Evolutionary conservation across 2,113 vertebrate genomes (phyloP), one percentile per base, ranked within the genome.

Genomic region (Pseudolaguvia tuberculata): DNA sequence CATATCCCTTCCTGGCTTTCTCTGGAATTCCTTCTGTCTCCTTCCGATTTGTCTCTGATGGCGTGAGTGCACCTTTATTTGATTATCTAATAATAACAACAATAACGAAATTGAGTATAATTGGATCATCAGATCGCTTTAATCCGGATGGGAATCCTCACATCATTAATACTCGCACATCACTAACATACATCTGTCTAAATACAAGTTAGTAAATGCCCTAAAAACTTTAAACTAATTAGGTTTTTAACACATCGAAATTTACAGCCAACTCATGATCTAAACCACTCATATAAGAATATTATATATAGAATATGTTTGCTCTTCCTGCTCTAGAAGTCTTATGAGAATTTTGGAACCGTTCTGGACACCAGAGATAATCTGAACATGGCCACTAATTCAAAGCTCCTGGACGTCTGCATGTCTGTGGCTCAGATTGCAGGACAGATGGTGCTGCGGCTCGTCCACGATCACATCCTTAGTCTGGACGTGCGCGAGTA

Each of bases 1-100:
- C 93, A 0, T 95, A 93, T 78, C 91, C 95, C 39, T 95, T 99
- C 82, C 85, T 97, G 83, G 83, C 95, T 1, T 92, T 89, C 69
- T 92, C 94, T 0, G 97, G 97, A 61, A 95, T 99, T 52, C 97
- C 97, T 0, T 91, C 95, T 2, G 29, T 96, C 78, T 95, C 95
- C 15, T 97, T 98, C 81, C 85, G 91, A 78, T 96, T 98, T 86
- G 86, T 53, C 68, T 80, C 81, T 1, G 1, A 13, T 2, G 11
- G 59, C 1, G 91, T 90, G 82, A 88, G 90, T 51, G 2, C 3
- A 3, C 31, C 6, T 48, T 78, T 47, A 39, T 14, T 15, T 51
- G 31, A n/a, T 20, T 21, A 39, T 29, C 23, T 14, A 14, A 21
- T 21, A 25, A 35, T 0, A 10, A 25, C 8, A 23, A 56, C 53